Base-by-base conservation (phyloP, 2,888 invertebrate genomes). In the Eupithecia pulchellata region DNA sequence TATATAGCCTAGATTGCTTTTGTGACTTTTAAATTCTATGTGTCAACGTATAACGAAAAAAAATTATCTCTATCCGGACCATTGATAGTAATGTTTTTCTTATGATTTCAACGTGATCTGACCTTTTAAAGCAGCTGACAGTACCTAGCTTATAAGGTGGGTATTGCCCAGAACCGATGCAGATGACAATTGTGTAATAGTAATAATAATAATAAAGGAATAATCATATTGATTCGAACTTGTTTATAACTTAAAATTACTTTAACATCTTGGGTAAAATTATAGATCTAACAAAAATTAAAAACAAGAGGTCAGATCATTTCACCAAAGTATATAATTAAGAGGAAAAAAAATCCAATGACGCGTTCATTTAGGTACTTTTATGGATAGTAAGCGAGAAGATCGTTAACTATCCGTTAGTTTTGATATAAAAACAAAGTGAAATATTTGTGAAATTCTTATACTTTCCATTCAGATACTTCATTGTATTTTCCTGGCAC, bases 281-380 rank as follows among this genome's bases (percentile, higher is more conserved):
- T 30, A 6, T 30, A 30, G 30, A 2, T 30, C 4, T 30, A 4
- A 6, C 30, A 6, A 30, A 30, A 2, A 8, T 30, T 6, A 6
- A 30, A 30, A 30, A 30, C 30, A 52, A 62, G n/a, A 4, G 64
- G 64, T 47, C 64, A 64, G 47, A 47, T 64, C 32, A 64, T 47
- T 20, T 52, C 5, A 47, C n/a, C 63, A 63, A 36, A 61, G 4
- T 42, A 8, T n/a, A 1, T 42, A 58, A 27, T 60, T 65, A 17
- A 27, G 27, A 34, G 61, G 61, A 29, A 61, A 29, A 64, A 64
- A 60, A 69, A 14, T 27, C 69, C 69, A 69, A 61, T 69, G 69
- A 65, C 61, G 61, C 39, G 52, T 47, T 58, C 9, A n/a, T 20
- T 29, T 17, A 2, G 29, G 52, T 25, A 25, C 25, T 20, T 47